A percentile compares a stretch with the other conserved stretches of the same genome.
phyloP scores from a whole-genome alignment of 2,797 vertebrate species.

The Paguma larvata region DNA sequence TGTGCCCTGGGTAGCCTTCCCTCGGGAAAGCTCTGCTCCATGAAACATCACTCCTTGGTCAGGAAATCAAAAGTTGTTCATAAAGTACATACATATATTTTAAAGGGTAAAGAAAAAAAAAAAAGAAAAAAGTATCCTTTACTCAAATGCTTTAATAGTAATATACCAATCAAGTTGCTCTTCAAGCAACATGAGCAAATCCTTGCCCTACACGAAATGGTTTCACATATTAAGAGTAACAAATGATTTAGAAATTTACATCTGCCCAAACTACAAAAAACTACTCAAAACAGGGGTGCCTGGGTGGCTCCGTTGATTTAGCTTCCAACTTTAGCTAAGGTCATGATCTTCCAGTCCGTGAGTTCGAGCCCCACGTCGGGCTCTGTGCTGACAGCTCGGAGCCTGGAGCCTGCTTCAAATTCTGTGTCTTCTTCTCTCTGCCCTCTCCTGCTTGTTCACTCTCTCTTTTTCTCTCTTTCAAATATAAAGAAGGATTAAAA shows the following conservation, averaged over 20 bases:
- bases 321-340: too few relatives aligned
- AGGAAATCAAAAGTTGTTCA: neutral
- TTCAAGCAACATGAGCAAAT: neutral
- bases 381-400: too few relatives aligned
- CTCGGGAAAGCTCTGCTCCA: neutral
- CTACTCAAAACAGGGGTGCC: neutral
- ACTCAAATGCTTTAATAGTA: neutral
- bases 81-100: constrained; percentile 10
- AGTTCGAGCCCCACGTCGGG: too few relatives aligned
- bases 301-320: too few relatives aligned
- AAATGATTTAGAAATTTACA: constrained; percentile 23
- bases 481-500: too few relatives aligned
- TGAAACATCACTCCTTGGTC: neutral
- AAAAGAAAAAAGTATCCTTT: neutral
- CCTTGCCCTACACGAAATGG: neutral
- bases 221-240: constrained; percentile 15
- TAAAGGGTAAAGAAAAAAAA: neutral
- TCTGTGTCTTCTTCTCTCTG: too few relatives aligned
- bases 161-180: neutral
- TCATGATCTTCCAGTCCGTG: too few relatives aligned
- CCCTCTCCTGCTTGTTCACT: too few relatives aligned
- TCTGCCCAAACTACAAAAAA: neutral
- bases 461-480: too few relatives aligned
- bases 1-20: fast-evolving
- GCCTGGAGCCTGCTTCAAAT: too few relatives aligned